Conservation (phyloP, 1,140 invertebrate species). For the Sarcophaga bullata region DNA sequence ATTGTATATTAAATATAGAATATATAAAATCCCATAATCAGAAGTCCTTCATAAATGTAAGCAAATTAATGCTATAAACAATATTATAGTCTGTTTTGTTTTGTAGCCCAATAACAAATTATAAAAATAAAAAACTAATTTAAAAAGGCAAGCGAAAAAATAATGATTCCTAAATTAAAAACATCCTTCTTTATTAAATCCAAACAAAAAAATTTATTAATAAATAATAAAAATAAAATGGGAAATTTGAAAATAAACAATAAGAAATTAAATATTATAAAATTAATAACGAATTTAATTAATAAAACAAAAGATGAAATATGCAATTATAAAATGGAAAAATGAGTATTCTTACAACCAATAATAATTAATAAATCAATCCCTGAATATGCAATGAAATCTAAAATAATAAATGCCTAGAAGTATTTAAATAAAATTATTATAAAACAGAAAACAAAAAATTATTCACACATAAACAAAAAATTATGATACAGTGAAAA, state of each 20-base stretch:
- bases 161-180: not conserved
- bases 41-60: too few relatives aligned
- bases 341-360: not conserved
- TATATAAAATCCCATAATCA: too few relatives aligned
- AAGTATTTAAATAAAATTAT: not conserved
- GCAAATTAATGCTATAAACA: too few relatives aligned
- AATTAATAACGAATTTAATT: constrained; percentile 19
- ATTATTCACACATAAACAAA: not conserved
- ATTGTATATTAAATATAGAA: not conserved
- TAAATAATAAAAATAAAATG: not conserved
- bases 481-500: too few relatives aligned
- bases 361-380: not conserved
- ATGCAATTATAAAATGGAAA: not conserved
- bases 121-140: not conserved
- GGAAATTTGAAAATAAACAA: not conserved
- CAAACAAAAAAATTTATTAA: not conserved
- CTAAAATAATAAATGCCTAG: constrained; percentile 11
- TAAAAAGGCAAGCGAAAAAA: too few relatives aligned
- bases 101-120: not conserved
- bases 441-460: not conserved
- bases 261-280: too few relatives aligned
- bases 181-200: not conserved
- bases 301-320: not conserved
- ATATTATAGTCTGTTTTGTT: not conserved
- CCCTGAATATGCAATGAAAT: constrained; percentile 18